Evolutionary conservation across 2,888 invertebrate genomes (phyloP).

Genomic region (Andricus quercusramuli): DNA sequence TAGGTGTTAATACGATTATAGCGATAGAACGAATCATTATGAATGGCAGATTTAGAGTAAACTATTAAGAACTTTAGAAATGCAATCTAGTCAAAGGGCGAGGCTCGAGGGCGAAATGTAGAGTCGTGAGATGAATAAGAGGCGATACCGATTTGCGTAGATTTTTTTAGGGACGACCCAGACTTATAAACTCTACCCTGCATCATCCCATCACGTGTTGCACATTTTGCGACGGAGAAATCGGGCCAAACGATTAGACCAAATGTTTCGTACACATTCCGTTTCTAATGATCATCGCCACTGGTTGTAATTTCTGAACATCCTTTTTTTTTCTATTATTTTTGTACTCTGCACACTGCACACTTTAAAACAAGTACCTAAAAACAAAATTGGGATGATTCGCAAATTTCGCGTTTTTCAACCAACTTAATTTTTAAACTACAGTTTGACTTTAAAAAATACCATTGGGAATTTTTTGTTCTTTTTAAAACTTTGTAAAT

Average conservation of each 20-base stretch:
- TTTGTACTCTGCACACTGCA: too few relatives aligned
- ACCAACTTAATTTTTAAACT: conserved; percentile 19
- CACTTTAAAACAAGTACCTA: not conserved
- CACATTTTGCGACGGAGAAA: conserved; percentile 46
- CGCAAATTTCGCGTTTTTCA: not conserved
- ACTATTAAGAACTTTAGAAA: conserved; percentile 72
- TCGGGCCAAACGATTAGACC: conserved; percentile 19
- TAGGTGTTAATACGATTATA: conserved; percentile 75
- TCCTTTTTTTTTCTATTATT: conserved; percentile 41
- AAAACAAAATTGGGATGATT: not conserved
- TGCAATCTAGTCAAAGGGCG: conserved; percentile 76
- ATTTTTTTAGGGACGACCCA: conserved; percentile 57
- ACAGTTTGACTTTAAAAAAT: conserved; percentile 16
- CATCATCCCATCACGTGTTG: conserved; percentile 60
- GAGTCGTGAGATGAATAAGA: conserved; percentile 46
- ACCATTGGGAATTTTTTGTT: conserved; percentile 3
- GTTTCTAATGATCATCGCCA: conserved; percentile 1
- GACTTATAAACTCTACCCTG: conserved; percentile 63
- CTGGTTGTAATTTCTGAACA: conserved; percentile 27
- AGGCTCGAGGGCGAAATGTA: conserved; percentile 54
- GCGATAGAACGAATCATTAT: conserved; percentile 63
- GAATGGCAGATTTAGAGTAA: conserved; percentile 63
- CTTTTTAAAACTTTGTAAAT: conserved; percentile 29
- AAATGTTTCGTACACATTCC: conserved; percentile 28
- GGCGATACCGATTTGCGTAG: conserved; percentile 18